Evolutionary conservation across 1,140 invertebrate genomes (phyloP), one percentile per base, ranked within the genome.

Genomic region (Drosophila auraria): DNA sequence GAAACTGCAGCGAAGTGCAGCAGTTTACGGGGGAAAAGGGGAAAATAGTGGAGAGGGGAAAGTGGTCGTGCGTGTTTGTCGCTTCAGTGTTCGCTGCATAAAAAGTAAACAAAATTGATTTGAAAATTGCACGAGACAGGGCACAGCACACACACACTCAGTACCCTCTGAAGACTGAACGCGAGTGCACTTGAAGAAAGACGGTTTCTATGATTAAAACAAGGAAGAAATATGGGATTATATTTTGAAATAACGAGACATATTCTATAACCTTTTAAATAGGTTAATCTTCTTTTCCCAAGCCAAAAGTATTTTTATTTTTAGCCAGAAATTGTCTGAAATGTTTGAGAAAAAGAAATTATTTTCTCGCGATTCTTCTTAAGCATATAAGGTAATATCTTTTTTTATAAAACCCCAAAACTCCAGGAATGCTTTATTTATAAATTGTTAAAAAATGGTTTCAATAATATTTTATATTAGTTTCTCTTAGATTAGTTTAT

Each of bases 91-190:
- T 38, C 60, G 61, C 65, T 78, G 78, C 81, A 89, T 89, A 79
- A 87, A 87, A 89, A 92, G 82, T 77, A 92, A 92, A 92, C 90
- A 83, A 92, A 92, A 92, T 92, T 92, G 91, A 92, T 92, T 92
- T 92, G 80, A 91, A 91, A 90, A 90, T 86, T 90, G 87, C 82
- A 80, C 82, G 75, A 84, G 70, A 47, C 77, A 73, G 57, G 45
- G 65, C 65, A 65, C 51, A 71, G 59, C 64, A 59, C 45, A 70
- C 45, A 70, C 50, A 70, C 63, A 80, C 68, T 64, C 76, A 66
- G 71, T 76, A 33, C 83, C 65, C 69, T 40, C 45, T 25, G 38
- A 8, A 3, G 27, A 60, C 68, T 45, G 27, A 74, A 72, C 50
- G 36, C 63, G 36, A 49, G 27, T 60, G 40, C 63, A 82, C 80